Base-by-base conservation (phyloP, 2,113 vertebrate genomes). In the Mustela lutreola region DNA sequence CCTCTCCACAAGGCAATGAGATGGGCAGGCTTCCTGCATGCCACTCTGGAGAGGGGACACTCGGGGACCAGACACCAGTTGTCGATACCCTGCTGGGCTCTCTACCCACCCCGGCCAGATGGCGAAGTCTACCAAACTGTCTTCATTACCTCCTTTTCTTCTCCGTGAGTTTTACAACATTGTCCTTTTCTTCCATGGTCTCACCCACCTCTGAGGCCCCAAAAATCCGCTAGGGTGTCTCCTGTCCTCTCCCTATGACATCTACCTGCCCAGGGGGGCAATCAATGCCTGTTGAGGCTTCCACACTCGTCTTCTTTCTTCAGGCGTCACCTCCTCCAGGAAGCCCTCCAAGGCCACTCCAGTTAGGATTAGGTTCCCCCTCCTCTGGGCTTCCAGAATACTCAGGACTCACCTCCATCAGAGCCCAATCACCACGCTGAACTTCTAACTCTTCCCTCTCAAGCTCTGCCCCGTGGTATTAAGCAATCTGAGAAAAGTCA, bases 21-120 rank as follows among this genome's bases (percentile, higher is more conserved):
- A 42, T 1, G 10, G 7, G 10, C 2, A 0, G 7, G 67, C 16
- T 50, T 16, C 65, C 5, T 0, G 6, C 1, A 1, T 4, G 16
- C 58, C 15, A 4, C 7, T 1, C 48, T 12, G 0, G 11, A 9
- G 22, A 42, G 15, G 24, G 12, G 4, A 3, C 39, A 8, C 0
- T 3, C 0, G 0, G 36, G 11, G 21, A 5, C 50, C 26, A 14
- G 80, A 24, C 4, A 24, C 26, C 39, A 11, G 4, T 7, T 26
- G 26, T 3, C 4, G 36, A 39, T 16, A 16, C 39, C 18, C 1
- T 0, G 1, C 45, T 58, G 21, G 36, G 6, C 26, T 42, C 53
- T 22, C 21, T 4, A 1, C 15, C 7, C 42, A 42, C 65, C 60
- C 2, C 0, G 5, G 60, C 18, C 75, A 31, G 39, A 60, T 4